Evolutionary conservation across 2,113 vertebrate genomes (phyloP).

Genomic region (Rhegmatorhina hoffmannsi): DNA sequence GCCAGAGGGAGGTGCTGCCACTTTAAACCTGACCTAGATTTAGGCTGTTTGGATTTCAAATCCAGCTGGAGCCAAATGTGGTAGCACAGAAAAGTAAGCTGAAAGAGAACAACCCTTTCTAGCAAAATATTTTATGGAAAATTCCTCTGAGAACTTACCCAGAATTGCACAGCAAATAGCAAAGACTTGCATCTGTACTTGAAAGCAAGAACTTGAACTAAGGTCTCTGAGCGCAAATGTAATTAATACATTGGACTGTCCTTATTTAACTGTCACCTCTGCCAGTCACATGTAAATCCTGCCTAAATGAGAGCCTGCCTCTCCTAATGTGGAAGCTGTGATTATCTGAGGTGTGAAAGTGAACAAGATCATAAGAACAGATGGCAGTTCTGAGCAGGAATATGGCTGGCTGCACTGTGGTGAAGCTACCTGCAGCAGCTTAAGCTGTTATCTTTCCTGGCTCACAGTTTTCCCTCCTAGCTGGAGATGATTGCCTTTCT

Average conservation of each 20-base stretch:
- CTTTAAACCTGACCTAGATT: background rate
- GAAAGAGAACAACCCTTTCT: background rate
- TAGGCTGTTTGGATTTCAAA: background rate
- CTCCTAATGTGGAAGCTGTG: slow-evolving; percentile 9
- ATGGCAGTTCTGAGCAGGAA: slow-evolving; percentile 6
- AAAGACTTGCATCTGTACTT: background rate
- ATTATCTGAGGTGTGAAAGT: slow-evolving; percentile 14
- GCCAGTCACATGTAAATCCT: background rate
- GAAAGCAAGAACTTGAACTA: background rate
- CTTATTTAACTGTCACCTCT: background rate
- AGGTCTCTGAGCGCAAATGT: background rate
- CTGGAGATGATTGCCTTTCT: background rate
- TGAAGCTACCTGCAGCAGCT: slow-evolving; percentile 43
- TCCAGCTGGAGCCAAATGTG: background rate
- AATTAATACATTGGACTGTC: background rate
- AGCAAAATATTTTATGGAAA: slow-evolving; percentile 16
- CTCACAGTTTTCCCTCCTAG: background rate
- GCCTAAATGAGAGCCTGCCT: background rate
- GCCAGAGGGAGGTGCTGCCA: background rate
- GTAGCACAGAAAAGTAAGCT: background rate
- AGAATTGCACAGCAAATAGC: background rate
- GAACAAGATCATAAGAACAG: slow-evolving; percentile 16
- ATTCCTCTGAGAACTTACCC: background rate
- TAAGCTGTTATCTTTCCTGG: background rate
- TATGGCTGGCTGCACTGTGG: background rate